Evolutionary conservation across 2,113 vertebrate genomes (phyloP).

Genomic region (Eolophus roseicapilla): DNA sequence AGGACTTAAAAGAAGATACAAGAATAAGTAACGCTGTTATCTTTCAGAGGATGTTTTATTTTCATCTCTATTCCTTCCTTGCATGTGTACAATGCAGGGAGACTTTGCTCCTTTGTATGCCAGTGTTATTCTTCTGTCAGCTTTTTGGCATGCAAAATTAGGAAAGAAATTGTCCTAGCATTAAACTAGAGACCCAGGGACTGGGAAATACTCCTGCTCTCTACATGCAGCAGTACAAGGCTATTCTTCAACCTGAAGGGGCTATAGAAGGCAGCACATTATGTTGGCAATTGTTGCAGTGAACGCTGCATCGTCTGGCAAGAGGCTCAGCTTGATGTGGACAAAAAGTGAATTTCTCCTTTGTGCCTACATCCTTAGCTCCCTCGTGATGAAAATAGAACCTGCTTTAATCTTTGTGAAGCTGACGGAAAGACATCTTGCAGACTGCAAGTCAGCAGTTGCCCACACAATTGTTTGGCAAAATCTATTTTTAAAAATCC

Average conservation of each 20-base stretch:
- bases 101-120: conserved; percentile 43
- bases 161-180: conserved; percentile 47
- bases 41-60: conserved; percentile 25
- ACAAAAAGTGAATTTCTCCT: conserved; percentile 68
- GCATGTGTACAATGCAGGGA: not conserved
- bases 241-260: conserved; percentile 67
- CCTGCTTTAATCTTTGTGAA: conserved; percentile 66
- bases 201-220: conserved; percentile 69
- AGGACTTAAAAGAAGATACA: conserved; percentile 11
- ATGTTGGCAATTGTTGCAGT: conserved; percentile 61
- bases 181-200: conserved; percentile 32
- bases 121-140: conserved; percentile 63
- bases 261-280: conserved; percentile 12
- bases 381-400: conserved; percentile 67
- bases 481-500: conserved; percentile 78
- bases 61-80: conserved; percentile 2
- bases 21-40: not conserved
- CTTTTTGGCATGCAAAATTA: conserved; percentile 59
- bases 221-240: conserved; percentile 18
- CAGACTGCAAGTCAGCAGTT: conserved; percentile 76
- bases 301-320: conserved; percentile 49
- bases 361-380: conserved; percentile 58
- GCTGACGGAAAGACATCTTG: conserved; percentile 63
- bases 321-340: conserved; percentile 61
- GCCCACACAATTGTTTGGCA: conserved; percentile 66